A percentile compares a stretch with the other conserved stretches of the same genome.
Evolutionary conservation across 2,113 vertebrate species (phyloP).

Genomic region (Rhineura floridana): DNA sequence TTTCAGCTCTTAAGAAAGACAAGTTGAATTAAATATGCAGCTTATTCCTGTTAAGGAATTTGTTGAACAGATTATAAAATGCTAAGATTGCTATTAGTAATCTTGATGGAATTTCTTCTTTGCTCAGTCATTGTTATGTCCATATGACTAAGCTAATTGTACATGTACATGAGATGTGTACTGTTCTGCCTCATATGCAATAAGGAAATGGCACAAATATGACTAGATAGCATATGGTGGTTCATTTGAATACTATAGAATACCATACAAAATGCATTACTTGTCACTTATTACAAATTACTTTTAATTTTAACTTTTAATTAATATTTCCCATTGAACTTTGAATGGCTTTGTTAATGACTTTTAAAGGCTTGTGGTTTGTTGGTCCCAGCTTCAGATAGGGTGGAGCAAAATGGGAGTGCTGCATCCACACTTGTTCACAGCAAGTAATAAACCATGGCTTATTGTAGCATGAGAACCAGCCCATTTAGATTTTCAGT

Average conservation of each 20-base stretch:
- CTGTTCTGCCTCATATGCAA: not conserved
- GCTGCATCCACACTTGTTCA: no score
- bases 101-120: not conserved
- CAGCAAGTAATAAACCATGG: no score
- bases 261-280: not conserved
- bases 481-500: not conserved
- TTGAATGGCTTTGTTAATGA: not conserved
- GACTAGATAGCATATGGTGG: rapidly evolving
- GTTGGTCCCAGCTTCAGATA: no score
- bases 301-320: no score
- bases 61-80: constrained; percentile 11
- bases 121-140: not conserved
- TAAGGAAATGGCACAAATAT: not conserved
- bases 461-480: no score
- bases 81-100: not conserved
- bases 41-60: constrained; percentile 25
- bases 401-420: no score
- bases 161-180: rapidly evolving
- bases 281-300: not conserved
- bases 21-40: constrained; percentile 19
- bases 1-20: not conserved
- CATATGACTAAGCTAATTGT: not conserved
- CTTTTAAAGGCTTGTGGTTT: no score
- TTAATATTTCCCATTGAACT: not conserved
- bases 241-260: not conserved